Conservation (phyloP, 2,113 vertebrate species). For the Nothoprocta perdicaria region DNA sequence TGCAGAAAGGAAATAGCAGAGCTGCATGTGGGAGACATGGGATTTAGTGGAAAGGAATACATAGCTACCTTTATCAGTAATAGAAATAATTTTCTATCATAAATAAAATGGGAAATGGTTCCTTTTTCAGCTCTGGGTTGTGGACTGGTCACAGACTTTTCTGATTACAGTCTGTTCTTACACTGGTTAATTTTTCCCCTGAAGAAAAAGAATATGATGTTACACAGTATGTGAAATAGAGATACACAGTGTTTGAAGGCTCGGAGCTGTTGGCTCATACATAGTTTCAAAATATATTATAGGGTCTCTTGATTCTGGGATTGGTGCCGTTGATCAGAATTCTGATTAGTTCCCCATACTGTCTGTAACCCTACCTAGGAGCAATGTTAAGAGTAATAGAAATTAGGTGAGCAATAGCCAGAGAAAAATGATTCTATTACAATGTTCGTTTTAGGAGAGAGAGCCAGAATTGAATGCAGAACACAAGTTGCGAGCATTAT, state of each 20-base stretch:
- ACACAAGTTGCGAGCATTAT: not conserved
- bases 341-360: accelerated
- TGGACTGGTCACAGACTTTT: not conserved
- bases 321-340: not conserved
- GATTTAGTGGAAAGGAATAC: not conserved
- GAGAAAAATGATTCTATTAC: not conserved
- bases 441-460: not conserved
- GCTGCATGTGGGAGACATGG: not conserved
- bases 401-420: no score
- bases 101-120: not conserved
- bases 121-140: not conserved
- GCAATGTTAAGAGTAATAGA: not conserved
- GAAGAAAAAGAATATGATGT: not conserved
- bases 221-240: not conserved
- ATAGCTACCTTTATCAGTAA: not conserved
- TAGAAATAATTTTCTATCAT: not conserved
- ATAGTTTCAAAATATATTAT: not conserved
- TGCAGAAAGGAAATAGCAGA: not conserved
- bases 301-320: not conserved
- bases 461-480: not conserved
- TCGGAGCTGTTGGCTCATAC: not conserved
- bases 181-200: not conserved
- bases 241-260: not conserved
- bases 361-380: not conserved
- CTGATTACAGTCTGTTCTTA: not conserved